Evolutionary conservation across 2,797 vertebrate genomes (phyloP), one percentile per base, ranked within the genome.

Genomic region (Micropoecilia bifurca): DNA sequence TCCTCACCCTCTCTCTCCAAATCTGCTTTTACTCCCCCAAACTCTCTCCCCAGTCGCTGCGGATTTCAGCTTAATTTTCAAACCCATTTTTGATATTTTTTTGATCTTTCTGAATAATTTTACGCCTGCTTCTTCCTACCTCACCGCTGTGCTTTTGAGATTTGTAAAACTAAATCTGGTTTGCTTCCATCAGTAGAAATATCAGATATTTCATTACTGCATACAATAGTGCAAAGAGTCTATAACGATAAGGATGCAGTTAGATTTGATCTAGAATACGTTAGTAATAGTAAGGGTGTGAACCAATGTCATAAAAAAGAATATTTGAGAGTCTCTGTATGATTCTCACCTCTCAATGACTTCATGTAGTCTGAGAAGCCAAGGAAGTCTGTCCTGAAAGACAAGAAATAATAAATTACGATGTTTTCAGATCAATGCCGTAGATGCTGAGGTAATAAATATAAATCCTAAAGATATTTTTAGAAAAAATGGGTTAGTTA

Each of bases 371-470:
- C 83, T 90, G 78, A 96, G 96, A 83, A 99, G 96, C 97, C 98
- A 98, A 2, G 97, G 97, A 25, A 96, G 93, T 87, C 97, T 96
- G 90, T 98, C 98, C 98, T 98, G 75, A 39, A 74, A 81, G 28
- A 88, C 36, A 90, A 85, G 75, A 12, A 4, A 84, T 43, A 41
- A 16, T 68, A 61, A 6, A 53, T n/a, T 13, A 33, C 3, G 1
- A 5, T 47, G 2, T 57, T 28, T 69, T 53, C 30, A 7, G 18
- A 36, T 36, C 33, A 18, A 63, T 33, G 8, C 6, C 18, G 3
- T 18, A 66, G 20, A 9, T 39, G 7, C 33, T 39, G 33, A 36
- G 33, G 33, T 6, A 3, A 22, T 66, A 16, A 66, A 66, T 39
- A 18, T 36, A 66, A 66, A 66, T 39, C 14, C 61, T 68, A 25